A percentile compares a stretch with the other conserved stretches of the same genome.
These are phyloP conservation scores for Tachuris rubrigastra DNA, from an alignment of 2,113 vertebrate genomes.

Conservation along the genomic window DNA sequence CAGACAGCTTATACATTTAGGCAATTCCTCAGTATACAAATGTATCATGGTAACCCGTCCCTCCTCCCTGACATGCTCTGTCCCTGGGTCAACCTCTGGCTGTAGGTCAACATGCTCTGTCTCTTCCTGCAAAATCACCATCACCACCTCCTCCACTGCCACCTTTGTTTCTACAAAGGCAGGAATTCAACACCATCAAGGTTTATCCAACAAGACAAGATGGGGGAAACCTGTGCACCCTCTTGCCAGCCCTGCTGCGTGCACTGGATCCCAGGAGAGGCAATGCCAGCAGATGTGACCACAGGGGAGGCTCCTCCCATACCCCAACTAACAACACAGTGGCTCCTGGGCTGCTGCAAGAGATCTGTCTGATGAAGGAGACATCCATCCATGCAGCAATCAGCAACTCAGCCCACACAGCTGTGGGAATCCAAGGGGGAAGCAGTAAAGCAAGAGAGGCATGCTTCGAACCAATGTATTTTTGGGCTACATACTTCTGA, in stretches of 20 bases:
- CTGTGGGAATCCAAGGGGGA: neutral
- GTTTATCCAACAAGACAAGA: neutral
- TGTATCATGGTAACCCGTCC: rapidly evolving
- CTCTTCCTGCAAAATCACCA: neutral
- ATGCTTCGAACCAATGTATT: neutral
- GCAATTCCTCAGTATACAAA: neutral
- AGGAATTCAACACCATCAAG: neutral
- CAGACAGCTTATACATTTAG: neutral
- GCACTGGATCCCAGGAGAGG: neutral
- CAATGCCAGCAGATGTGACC: neutral
- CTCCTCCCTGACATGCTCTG: neutral
- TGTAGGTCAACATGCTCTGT: neutral
- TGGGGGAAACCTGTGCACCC: neutral
- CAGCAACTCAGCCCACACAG: neutral
- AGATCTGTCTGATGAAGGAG: neutral
- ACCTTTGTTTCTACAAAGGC: neutral
- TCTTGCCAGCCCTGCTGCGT: neutral
- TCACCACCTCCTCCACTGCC: neutral
- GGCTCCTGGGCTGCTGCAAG: neutral
- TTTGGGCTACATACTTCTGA: neutral
- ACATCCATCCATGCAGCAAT: neutral
- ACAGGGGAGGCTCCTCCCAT: neutral
- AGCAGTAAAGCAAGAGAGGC: neutral
- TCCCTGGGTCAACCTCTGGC: neutral
- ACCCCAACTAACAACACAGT: rapidly evolving